Percentiles rank a stretch among this genome's conserved stretches.
Evolutionary conservation across 2,888 invertebrate genomes (phyloP).

Genomic region (Panopea generosa): DNA sequence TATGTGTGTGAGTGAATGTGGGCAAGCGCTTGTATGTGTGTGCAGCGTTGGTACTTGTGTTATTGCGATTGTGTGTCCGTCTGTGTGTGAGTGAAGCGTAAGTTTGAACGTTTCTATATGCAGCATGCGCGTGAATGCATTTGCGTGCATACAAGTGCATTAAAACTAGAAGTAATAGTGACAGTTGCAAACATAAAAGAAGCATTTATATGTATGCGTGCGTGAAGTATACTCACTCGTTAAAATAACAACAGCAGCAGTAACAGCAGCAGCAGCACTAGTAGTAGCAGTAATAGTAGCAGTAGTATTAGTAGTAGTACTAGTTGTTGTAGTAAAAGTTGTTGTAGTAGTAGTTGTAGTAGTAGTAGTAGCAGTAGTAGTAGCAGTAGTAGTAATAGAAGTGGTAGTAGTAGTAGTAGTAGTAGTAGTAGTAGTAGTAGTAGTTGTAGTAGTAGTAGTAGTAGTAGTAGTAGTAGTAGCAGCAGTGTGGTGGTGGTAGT

Average conservation of each 20-base stretch:
- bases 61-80: too few relatives aligned
- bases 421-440: constrained; percentile 14
- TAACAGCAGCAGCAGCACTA: constrained; percentile 1
- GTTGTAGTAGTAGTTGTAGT: constrained; percentile 10
- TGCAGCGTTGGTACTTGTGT: too few relatives aligned
- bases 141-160: too few relatives aligned
- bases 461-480: constrained; percentile 1
- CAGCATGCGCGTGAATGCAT: too few relatives aligned
- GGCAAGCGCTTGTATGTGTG: too few relatives aligned
- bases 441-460: constrained; percentile 1
- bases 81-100: too few relatives aligned
- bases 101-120: too few relatives aligned
- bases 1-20: too few relatives aligned
- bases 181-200: too few relatives aligned
- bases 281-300: constrained; percentile 9
- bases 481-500: constrained; percentile 1
- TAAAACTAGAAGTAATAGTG: too few relatives aligned
- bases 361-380: constrained; percentile 11
- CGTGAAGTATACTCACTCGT: neutral
- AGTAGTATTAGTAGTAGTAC: too few relatives aligned
- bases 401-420: constrained; percentile 13
- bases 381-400: constrained; percentile 11
- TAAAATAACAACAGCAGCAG: neutral
- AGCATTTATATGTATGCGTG: too few relatives aligned
- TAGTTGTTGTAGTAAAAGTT: constrained; percentile 6